Percentiles rank a stretch among this genome's conserved stretches.
Evolutionary conservation across 2,888 invertebrate genomes (phyloP).

Genomic region (Xestia rhomboidea): DNA sequence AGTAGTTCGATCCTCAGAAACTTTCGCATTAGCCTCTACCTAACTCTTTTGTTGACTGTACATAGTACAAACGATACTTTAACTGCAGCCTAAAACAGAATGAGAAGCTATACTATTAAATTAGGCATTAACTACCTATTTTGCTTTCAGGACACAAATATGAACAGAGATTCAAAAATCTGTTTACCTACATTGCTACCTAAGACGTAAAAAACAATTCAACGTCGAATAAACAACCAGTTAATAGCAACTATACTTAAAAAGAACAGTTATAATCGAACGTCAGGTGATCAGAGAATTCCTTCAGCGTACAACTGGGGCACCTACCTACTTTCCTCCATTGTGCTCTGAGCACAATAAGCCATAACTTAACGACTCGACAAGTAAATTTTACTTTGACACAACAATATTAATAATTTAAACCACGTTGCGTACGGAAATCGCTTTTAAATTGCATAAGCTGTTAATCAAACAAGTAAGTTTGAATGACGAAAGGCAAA

Average conservation of each 20-base stretch:
- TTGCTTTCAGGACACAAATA: background rate
- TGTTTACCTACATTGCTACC: background rate
- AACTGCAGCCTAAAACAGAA: background rate
- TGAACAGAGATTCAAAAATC: background rate
- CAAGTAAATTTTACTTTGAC: slow-evolving; percentile 71
- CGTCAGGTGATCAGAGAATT: slow-evolving; percentile 20
- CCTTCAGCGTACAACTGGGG: slow-evolving; percentile 1
- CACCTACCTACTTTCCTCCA: slow-evolving; percentile 36
- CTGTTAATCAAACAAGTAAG: slow-evolving; percentile 7
- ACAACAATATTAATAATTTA: slow-evolving; percentile 64
- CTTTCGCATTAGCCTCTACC: too few species aligned
- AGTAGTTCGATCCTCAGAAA: too few species aligned
- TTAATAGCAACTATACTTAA: background rate
- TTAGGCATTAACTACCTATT: background rate
- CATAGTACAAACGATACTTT: background rate
- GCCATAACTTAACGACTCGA: slow-evolving; percentile 74
- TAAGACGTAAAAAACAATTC: background rate
- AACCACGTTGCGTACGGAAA: slow-evolving; percentile 41
- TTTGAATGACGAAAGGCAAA: background rate
- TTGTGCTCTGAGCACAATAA: slow-evolving; percentile 73
- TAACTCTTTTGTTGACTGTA: too few species aligned
- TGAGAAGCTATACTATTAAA: background rate
- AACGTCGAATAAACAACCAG: background rate
- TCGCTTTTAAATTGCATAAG: slow-evolving; percentile 35
- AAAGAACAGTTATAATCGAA: slow-evolving; percentile 23